Evolutionary conservation across 2,113 vertebrate genomes (phyloP).

Genomic region (Bubo bubo): DNA sequence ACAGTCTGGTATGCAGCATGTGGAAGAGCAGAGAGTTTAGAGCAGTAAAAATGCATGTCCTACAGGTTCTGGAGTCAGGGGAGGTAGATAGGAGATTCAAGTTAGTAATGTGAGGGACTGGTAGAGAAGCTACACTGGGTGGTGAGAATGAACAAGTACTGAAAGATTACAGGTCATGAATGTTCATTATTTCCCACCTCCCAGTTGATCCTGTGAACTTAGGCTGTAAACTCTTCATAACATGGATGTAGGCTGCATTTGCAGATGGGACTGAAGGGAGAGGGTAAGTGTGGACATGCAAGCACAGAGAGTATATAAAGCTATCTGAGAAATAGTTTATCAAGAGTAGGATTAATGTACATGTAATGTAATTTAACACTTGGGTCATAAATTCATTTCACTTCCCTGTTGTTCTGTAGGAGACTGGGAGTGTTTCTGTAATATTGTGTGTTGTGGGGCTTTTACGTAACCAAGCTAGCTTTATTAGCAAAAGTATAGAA

Average conservation of each 20-base stretch:
- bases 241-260: background rate
- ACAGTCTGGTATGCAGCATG: accelerated
- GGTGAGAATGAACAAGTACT: background rate
- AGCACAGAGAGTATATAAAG: background rate
- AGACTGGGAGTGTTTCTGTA: background rate
- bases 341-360: background rate
- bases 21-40: background rate
- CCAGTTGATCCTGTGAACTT: background rate
- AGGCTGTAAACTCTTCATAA: background rate
- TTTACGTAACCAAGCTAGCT: background rate
- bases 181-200: background rate
- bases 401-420: background rate
- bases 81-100: background rate
- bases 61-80: background rate
- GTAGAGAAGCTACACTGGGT: background rate
- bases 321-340: background rate
- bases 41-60: background rate
- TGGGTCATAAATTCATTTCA: background rate
- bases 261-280: background rate
- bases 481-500: background rate
- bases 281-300: background rate
- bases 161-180: background rate
- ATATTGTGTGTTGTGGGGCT: background rate
- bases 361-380: background rate
- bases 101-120: background rate